phyloP scores from a whole-genome alignment of 2,888 invertebrate genomes.

The Torymus tubicola region DNA sequence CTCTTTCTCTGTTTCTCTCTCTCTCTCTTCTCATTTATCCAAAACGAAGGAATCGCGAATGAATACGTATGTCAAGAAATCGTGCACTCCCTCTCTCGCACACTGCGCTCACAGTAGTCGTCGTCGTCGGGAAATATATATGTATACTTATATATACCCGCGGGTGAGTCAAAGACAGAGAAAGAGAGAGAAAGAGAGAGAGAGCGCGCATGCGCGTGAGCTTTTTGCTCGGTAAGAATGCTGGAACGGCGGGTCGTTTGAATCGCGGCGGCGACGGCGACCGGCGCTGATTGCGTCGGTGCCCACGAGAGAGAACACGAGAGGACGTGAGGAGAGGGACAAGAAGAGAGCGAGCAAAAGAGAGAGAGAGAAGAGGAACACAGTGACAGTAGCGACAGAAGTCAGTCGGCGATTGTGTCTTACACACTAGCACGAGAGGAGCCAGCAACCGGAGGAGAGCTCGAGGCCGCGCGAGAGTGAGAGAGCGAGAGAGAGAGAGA shows the following conservation, averaged over 20 bases:
- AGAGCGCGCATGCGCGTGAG: conserved; percentile 70
- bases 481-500: conserved; percentile 1
- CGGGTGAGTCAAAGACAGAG: background rate
- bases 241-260: conserved; percentile 74
- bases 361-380: background rate
- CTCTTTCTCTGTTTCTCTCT: background rate
- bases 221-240: conserved; percentile 73
- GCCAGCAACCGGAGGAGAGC: background rate
- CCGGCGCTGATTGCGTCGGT: conserved; percentile 67
- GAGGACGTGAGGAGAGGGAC: background rate
- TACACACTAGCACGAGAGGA: background rate
- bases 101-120: background rate
- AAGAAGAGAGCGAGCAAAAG: background rate
- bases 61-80: conserved; percentile 26
- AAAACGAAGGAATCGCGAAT: conserved; percentile 48
- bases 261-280: conserved; percentile 65
- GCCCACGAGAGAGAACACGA: conserved; percentile 58
- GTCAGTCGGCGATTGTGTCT: background rate
- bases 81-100: no score
- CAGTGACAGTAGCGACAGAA: conserved; percentile 13
- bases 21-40: conserved; percentile 23
- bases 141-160: conserved; percentile 64
- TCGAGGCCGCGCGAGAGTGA: background rate
- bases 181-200: conserved; percentile 65
- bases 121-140: conserved; percentile 45